phyloP scores from a whole-genome alignment of 1,140 invertebrate species.

The Calephelis nemesis region DNA sequence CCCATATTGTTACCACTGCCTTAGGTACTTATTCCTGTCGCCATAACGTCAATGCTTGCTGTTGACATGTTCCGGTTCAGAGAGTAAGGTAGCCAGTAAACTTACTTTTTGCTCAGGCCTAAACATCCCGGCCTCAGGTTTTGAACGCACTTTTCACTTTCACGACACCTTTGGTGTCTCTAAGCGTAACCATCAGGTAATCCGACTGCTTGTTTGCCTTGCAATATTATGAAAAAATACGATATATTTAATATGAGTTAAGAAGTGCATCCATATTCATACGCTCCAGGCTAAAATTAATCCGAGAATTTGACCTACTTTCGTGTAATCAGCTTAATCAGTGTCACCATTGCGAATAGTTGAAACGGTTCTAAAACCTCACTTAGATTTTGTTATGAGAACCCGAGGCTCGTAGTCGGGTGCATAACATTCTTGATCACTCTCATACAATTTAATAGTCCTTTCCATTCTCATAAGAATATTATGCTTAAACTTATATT shows the following conservation, averaged over 20 bases:
- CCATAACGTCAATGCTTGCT: too few relatives aligned
- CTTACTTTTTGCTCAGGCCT: too few relatives aligned
- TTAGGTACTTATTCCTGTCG: too few relatives aligned
- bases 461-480: too few relatives aligned
- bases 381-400: constrained; percentile 8
- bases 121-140: too few relatives aligned
- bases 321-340: constrained; percentile 25
- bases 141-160: neutral
- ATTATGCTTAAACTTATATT: too few relatives aligned
- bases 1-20: too few relatives aligned
- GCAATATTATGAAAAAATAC: neutral
- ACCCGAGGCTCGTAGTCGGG: neutral
- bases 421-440: neutral
- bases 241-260: neutral
- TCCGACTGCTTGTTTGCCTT: neutral
- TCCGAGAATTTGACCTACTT: constrained; percentile 27
- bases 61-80: too few relatives aligned
- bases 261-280: constrained; percentile 7
- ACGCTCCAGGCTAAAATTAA: constrained; percentile 26
- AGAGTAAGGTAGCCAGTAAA: too few relatives aligned
- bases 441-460: too few relatives aligned
- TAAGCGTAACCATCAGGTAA: neutral
- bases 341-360: constrained; percentile 3
- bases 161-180: too few relatives aligned
- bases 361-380: neutral